Evolutionary conservation across 1,140 invertebrate species (phyloP).

Genomic region (Augochlora pura): DNA sequence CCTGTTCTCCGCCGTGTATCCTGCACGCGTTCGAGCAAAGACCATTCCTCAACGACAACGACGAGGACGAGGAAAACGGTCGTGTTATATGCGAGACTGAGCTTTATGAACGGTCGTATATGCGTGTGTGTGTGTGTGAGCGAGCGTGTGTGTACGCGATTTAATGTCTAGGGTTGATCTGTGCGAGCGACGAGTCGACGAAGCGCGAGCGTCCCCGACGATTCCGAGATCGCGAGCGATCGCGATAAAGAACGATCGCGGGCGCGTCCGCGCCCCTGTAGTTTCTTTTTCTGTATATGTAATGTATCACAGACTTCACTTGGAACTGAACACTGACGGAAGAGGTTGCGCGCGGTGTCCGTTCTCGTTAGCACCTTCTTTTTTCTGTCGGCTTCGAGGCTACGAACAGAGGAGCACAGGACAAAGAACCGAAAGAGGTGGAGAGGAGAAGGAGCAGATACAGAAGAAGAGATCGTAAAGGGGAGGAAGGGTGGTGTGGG

Average conservation of each 20-base stretch:
- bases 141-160: not conserved
- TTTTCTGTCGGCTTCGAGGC: too few relatives aligned
- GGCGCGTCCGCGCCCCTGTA: not conserved
- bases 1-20: too few relatives aligned
- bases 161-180: constrained; percentile 6
- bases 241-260: not conserved
- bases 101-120: not conserved
- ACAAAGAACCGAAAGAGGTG: not conserved
- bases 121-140: not conserved
- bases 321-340: constrained; percentile 64
- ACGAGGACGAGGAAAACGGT: too few relatives aligned
- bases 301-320: constrained; percentile 71
- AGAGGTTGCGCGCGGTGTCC: constrained; percentile 15
- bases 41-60: constrained; percentile 13
- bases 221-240: not conserved
- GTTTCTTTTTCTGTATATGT: constrained; percentile 9
- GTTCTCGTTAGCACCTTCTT: constrained; percentile 5
- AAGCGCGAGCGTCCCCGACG: not conserved
- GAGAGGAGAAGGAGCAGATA: not conserved
- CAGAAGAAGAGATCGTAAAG: too few relatives aligned
- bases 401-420: too few relatives aligned
- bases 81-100: not conserved
- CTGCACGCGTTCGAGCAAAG: too few relatives aligned
- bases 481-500: not conserved
- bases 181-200: constrained; percentile 17